These are phyloP conservation scores for Albula glossodonta DNA, from an alignment of 2,113 vertebrate species.

Conservation along the genomic window DNA sequence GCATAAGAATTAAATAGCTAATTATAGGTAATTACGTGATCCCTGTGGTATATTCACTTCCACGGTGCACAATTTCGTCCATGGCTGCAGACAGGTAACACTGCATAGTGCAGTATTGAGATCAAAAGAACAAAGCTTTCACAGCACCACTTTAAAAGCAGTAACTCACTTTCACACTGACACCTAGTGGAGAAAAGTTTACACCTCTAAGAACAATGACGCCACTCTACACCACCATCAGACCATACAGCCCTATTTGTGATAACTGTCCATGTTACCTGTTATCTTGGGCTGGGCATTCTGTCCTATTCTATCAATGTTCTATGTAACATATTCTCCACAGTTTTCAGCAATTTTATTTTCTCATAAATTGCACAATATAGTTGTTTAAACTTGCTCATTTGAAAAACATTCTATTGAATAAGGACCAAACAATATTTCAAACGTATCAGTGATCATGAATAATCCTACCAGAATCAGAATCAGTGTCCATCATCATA, in stretches of 20 bases:
- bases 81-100: not conserved
- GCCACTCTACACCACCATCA: not conserved
- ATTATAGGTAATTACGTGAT: conserved; percentile 19
- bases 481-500: too few relatives aligned
- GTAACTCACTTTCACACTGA: conserved; percentile 28
- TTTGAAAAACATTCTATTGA: not conserved
- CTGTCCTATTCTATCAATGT: not conserved
- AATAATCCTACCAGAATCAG: too few relatives aligned
- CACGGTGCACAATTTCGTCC: not conserved
- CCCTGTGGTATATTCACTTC: not conserved
- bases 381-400: not conserved
- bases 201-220: not conserved
- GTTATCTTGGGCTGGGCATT: not conserved
- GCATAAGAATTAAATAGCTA: not conserved
- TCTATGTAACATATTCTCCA: not conserved
- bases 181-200: conserved; percentile 37
- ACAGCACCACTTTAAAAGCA: not conserved
- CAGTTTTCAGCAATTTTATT: not conserved
- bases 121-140: conserved; percentile 17
- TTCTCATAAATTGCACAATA: not conserved
- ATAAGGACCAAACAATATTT: too few relatives aligned
- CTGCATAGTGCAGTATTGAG: not conserved
- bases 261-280: not conserved
- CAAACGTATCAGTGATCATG: too few relatives aligned
- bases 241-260: not conserved